Evolutionary conservation across 2,888 invertebrate genomes (phyloP).

Genomic region (Hyles lineata): DNA sequence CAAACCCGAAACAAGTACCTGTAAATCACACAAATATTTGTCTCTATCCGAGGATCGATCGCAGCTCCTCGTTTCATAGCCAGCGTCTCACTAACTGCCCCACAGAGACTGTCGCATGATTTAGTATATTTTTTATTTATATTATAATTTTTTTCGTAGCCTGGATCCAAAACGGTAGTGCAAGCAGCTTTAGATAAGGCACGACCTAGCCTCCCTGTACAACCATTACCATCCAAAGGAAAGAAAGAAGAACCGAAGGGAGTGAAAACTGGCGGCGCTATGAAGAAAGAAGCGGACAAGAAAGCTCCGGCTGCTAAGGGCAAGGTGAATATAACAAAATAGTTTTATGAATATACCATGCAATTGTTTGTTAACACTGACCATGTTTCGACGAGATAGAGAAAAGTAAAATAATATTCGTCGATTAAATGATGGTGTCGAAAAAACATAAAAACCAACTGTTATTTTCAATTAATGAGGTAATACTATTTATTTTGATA

Average conservation of each 20-base stretch:
- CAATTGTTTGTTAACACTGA: constrained; percentile 24
- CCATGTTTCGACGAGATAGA: too few species aligned
- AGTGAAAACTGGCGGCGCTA: constrained; percentile 85
- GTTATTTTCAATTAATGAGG: neutral
- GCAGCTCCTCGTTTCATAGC: too few species aligned
- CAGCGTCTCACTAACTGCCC: too few species aligned
- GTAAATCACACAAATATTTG: too few species aligned
- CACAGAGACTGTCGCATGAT: too few species aligned
- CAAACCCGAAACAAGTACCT: neutral
- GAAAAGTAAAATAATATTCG: too few species aligned
- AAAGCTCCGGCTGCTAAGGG: constrained; percentile 82
- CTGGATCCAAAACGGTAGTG: constrained; percentile 91
- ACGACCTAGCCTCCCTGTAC: constrained; percentile 92
- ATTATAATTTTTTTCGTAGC: constrained; percentile 64
- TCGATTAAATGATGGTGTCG: too few species aligned
- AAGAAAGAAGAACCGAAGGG: constrained; percentile 86
- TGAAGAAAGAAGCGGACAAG: constrained; percentile 81
- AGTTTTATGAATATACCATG: neutral
- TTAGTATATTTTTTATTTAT: too few species aligned
- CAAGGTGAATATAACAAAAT: constrained; percentile 67
- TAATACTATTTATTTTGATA: constrained; percentile 38
- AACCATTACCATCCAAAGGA: constrained; percentile 88
- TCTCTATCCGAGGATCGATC: too few species aligned
- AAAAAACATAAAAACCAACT: too few species aligned
- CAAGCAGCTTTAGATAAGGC: constrained; percentile 93